phyloP scores from a whole-genome alignment of 2,888 invertebrate species.

The Drosophila kambysellisi region DNA sequence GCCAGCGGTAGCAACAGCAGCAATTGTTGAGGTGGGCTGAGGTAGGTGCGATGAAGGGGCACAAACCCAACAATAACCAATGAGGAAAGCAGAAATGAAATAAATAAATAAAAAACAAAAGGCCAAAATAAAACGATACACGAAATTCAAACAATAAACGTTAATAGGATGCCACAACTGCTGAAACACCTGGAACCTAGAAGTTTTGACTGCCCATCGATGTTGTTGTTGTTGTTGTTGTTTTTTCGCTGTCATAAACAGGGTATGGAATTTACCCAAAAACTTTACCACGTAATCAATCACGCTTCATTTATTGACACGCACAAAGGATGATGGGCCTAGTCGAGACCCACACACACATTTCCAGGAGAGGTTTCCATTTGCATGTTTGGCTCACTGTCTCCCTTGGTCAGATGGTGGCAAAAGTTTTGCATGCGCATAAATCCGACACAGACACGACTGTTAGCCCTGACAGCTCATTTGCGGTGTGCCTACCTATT shows the following conservation, averaged over 20 bases:
- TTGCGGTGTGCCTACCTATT: constrained; percentile 41
- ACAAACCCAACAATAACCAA: constrained; percentile 27
- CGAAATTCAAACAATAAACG: constrained; percentile 74
- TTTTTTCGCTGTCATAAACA: constrained; percentile 61
- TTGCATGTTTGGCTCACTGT: constrained; percentile 13
- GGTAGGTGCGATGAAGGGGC: not conserved
- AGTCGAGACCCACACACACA: constrained; percentile 16
- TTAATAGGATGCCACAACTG: constrained; percentile 46
- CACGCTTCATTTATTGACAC: constrained; percentile 81
- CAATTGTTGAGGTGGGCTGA: constrained; percentile 1
- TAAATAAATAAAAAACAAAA: constrained; percentile 24
- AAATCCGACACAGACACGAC: constrained; percentile 54
- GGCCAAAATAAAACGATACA: constrained; percentile 65
- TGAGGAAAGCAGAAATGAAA: not conserved
- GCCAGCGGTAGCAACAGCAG: constrained; percentile 20
- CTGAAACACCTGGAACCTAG: constrained; percentile 63
- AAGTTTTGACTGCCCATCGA: constrained; percentile 12
- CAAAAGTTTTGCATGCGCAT: constrained; percentile 69
- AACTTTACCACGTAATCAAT: constrained; percentile 77
- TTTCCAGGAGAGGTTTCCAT: constrained; percentile 16
- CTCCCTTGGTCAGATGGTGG: constrained; percentile 31
- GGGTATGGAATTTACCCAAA: constrained; percentile 62
- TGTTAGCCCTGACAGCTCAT: constrained; percentile 65
- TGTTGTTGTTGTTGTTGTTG: constrained; percentile 12
- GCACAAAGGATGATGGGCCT: constrained; percentile 67